These are phyloP conservation scores for Macrosoma leucophasiata DNA, from an alignment of 2,888 invertebrate species.

Conservation along the genomic window DNA sequence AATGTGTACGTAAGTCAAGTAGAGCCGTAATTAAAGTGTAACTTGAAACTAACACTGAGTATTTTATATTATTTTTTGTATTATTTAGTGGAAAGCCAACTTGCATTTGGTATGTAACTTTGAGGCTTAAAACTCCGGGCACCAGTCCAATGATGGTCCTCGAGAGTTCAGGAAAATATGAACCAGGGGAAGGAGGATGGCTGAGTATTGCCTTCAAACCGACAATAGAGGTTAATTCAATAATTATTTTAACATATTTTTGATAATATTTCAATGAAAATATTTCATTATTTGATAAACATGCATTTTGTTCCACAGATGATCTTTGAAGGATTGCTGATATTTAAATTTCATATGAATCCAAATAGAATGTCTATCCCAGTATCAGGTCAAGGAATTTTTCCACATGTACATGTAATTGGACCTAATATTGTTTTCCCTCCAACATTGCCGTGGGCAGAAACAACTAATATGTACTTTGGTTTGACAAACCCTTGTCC, in stretches of 20 bases:
- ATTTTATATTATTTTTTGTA: slow-evolving; percentile 1
- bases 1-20: slow-evolving; percentile 77
- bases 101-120: slow-evolving; percentile 71
- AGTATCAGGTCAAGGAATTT: slow-evolving; percentile 70
- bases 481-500: slow-evolving; percentile 78
- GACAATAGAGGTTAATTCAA: slow-evolving; percentile 45
- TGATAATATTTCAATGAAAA: background rate
- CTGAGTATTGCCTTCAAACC: slow-evolving; percentile 77
- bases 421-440: slow-evolving; percentile 73
- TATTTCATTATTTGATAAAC: background rate
- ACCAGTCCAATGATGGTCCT: slow-evolving; percentile 48
- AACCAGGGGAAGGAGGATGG: slow-evolving; percentile 65
- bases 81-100: slow-evolving; percentile 70
- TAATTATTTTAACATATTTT: background rate
- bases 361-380: slow-evolving; percentile 59
- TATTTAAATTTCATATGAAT: slow-evolving; percentile 70
- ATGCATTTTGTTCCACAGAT: slow-evolving; percentile 38
- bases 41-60: no score
- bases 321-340: slow-evolving; percentile 53
- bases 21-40: no score
- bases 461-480: slow-evolving; percentile 74
- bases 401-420: slow-evolving; percentile 68
- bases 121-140: slow-evolving; percentile 46
- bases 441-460: slow-evolving; percentile 78
- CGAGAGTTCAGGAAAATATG: slow-evolving; percentile 61